Evolutionary conservation across 30 jellyfish, hydroid and myxozoan species (phyloP), one percentile per base, ranked within the genome.

Genomic region (Pelagia noctiluca): DNA sequence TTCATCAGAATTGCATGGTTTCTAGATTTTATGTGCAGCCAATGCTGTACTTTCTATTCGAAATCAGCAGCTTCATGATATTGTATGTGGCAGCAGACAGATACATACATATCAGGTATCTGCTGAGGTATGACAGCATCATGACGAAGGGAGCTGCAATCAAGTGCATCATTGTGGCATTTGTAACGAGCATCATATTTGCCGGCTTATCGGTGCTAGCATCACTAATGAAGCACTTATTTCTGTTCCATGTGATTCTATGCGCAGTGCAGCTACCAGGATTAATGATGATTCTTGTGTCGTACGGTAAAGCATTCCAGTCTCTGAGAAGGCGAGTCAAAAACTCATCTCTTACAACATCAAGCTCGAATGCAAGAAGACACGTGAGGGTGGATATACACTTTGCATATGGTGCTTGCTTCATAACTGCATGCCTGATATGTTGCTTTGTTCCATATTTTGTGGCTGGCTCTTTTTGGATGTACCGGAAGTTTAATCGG

Each of bases 41-140:
- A 24, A 11, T 78, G 89, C 71, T 60, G 0, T 35, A 8, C 31
- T 32, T 65, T 0, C 57, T 54, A 26, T 60, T 75, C n/a, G 71
- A 60, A 48, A 57, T 78, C 37, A 37, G 80, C 34, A 76, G 80
- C 0, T 28, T 36, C 2, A 78, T 78, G 89, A 78, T 78, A 19
- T 26, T 37, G 1, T 29, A 57, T 0, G 49, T 78, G 3, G 89
- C 89, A 2, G 24, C 62, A n/a, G 89, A 78, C 47, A 23, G 89
- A n/a, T 78, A 54, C 18, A 23, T 23, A 7, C 64, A 52, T 12
- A 52, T 76, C 38, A 60, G 29, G 65, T 24, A 8, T 0, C 22
- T 32, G 32, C 22, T 3, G 4, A 34, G 38, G 26, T 76, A 57
- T 31, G 35, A 19, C 63, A 32, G 23, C 62, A 23, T 35, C 42